Conservation (phyloP, 2,888 invertebrate species). For the Zygaena filipendulae region DNA sequence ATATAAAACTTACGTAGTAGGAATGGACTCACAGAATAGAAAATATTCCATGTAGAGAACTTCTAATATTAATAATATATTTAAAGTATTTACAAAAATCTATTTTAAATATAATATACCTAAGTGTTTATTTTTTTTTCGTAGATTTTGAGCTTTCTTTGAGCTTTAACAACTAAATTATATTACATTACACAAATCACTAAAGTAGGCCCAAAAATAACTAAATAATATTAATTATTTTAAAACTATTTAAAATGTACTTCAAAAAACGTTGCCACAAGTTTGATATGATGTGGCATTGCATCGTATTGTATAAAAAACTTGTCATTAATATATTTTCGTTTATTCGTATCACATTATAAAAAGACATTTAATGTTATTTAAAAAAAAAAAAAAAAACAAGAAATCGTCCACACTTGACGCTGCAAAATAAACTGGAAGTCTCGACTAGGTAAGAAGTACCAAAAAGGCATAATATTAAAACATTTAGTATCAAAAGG, state of each 20-base stretch:
- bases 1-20: conserved; percentile 45
- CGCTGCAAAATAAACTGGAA: too few species aligned
- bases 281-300: too few species aligned
- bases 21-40: conserved; percentile 38
- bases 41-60: conserved; percentile 18
- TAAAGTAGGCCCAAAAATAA: conserved; percentile 1
- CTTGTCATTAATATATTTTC: too few species aligned
- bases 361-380: too few species aligned
- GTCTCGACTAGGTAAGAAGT: too few species aligned
- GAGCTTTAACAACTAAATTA: conserved; percentile 59
- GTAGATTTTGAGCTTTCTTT: conserved; percentile 64
- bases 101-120: conserved; percentile 15
- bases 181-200: conserved; percentile 15
- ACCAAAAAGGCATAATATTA: too few species aligned
- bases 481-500: too few species aligned
- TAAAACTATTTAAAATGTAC: conserved; percentile 33
- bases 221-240: conserved; percentile 15
- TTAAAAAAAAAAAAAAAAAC: too few species aligned
- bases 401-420: too few species aligned
- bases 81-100: conserved; percentile 40
- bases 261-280: too few species aligned
- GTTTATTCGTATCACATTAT: too few species aligned
- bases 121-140: conserved; percentile 21
- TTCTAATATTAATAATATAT: conserved; percentile 23
- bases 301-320: too few species aligned